Evolutionary conservation across 2,113 vertebrate genomes (phyloP).

Genomic region (Acrocephalus kingi): DNA sequence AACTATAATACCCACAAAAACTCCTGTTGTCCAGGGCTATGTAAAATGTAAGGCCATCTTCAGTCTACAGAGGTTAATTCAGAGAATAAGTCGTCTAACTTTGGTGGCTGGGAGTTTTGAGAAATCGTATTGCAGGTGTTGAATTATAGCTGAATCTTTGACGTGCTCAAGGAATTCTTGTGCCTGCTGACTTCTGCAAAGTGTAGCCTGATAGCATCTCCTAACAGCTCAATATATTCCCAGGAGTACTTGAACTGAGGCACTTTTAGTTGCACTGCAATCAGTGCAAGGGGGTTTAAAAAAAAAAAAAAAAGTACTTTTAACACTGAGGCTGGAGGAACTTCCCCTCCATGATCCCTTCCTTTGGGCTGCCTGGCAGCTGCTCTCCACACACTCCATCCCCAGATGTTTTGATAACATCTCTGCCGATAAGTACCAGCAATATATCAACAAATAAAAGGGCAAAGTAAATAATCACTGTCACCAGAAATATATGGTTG

Average conservation of each 20-base stretch:
- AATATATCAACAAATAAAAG: constrained; percentile 46
- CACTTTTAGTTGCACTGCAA: background rate
- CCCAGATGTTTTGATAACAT: constrained; percentile 52
- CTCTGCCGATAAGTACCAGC: constrained; percentile 3
- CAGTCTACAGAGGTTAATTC: background rate
- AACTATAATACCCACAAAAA: background rate
- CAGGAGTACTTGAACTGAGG: background rate
- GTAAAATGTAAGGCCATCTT: background rate
- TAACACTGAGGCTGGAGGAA: background rate
- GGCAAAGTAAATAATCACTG: constrained; percentile 59
- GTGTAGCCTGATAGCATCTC: background rate
- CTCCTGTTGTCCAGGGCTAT: background rate
- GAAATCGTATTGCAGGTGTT: background rate
- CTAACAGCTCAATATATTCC: background rate
- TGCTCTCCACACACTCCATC: background rate
- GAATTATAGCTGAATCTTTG: background rate
- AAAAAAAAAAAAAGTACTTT: background rate
- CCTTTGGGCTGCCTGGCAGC: background rate
- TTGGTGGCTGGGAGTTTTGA: background rate
- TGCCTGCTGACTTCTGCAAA: background rate
- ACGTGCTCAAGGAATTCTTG: background rate
- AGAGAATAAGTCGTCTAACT: background rate
- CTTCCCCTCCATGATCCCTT: background rate
- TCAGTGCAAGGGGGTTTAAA: background rate
- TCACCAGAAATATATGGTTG: constrained; percentile 16